Evolutionary conservation across 2,113 vertebrate genomes (phyloP), one percentile per base, ranked within the genome.

Genomic region (Origma solitaria): DNA sequence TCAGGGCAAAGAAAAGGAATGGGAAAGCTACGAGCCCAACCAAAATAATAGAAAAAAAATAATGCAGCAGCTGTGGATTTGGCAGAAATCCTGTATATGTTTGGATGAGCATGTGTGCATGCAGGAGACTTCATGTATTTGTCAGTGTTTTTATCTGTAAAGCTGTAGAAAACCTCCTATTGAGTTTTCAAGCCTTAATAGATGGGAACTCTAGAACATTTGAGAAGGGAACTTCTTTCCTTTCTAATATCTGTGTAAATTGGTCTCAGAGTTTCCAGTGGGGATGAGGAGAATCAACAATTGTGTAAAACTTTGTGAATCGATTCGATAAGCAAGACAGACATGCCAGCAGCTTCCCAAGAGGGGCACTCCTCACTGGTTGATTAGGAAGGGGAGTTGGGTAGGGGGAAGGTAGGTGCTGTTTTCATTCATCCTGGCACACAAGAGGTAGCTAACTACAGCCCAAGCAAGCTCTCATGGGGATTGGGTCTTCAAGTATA

Each of bases 231-330:
- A n/a, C 31, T 61, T 90, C 64, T 94, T 92, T 86, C 47, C 65
- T 92, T 66, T 92, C 83, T 80, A 81, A 53, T 89, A 95, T 90
- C 61, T 58, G 30, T 94, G 72, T 92, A 92, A 94, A 92, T 51
- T 89, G 87, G 88, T 94, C 61, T 93, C 82, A 71, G 42, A 82
- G 61, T 91, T 78, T 91, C 70, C 80, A 69, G 42, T 82, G 47
- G 72, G 54, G 62, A 93, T 88, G 51, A 78, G 54, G 37, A 94
- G 49, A 96, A 95, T 94, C 91, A 82, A 80, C 94, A 92, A 94
- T 88, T 0, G 0, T 95, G 95, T 92, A 90, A 96, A 97, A 91
- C 80, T 93, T 94, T 90, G 75, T 77, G 62, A 93, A 93, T 96
- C 73, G 91, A 87, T 96, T 90, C 10, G 7, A 65, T 91, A 85